Evolutionary conservation across 2,888 invertebrate species (phyloP).

Genomic region (Orthosia incerta): DNA sequence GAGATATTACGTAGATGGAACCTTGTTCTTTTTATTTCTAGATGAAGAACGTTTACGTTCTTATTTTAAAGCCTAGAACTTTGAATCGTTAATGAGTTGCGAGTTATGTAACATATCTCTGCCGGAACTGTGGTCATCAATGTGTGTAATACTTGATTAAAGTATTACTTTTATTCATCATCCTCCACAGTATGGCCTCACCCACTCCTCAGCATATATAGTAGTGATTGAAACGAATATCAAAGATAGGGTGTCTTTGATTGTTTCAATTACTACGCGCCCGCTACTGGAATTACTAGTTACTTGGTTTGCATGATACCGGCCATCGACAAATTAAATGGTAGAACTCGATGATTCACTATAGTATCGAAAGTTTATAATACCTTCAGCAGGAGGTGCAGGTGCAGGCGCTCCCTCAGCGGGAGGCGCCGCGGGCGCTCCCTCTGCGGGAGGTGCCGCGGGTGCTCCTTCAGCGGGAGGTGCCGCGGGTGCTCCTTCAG

Average conservation of each 20-base stretch:
- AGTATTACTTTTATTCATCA: not conserved
- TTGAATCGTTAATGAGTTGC: too few relatives aligned
- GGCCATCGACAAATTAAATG: not conserved
- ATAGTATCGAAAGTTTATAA: too few relatives aligned
- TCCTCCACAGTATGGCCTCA: not conserved
- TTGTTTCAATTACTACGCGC: not conserved
- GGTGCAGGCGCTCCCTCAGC: too few relatives aligned
- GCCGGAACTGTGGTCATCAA: too few relatives aligned
- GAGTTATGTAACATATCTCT: too few relatives aligned
- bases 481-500: not conserved
- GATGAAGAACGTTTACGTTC: too few relatives aligned
- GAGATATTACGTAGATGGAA: too few relatives aligned
- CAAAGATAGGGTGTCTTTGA: not conserved
- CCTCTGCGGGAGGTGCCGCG: constrained; percentile 11
- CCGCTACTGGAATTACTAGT: not conserved
- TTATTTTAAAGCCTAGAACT: too few relatives aligned
- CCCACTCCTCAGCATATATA: not conserved
- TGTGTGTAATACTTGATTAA: too few relatives aligned
- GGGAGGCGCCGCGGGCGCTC: constrained; percentile 62
- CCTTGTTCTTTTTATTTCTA: too few relatives aligned
- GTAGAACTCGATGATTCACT: not conserved
- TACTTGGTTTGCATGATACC: not conserved
- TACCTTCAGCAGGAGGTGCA: constrained; percentile 73
- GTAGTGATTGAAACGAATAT: too few relatives aligned
- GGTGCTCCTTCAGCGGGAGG: constrained; percentile 45